Evolutionary conservation across 2,888 invertebrate genomes (phyloP).

Genomic region (Hesperia comma): DNA sequence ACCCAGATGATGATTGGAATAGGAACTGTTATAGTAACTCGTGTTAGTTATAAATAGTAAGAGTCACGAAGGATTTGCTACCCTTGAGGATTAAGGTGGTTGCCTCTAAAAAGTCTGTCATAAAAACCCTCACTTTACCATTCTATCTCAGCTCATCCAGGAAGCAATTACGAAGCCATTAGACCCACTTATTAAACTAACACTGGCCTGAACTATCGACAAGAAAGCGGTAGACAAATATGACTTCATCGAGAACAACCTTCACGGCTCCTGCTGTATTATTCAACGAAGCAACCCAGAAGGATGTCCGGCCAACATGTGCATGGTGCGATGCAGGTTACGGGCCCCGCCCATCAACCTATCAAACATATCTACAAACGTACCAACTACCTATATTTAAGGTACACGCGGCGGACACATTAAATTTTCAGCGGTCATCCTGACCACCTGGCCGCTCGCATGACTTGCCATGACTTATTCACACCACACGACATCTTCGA

Average conservation of each 20-base stretch:
- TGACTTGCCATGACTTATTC: conserved; percentile 29
- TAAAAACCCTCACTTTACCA: no score
- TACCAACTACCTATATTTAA: no score
- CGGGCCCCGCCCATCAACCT: conserved; percentile 7
- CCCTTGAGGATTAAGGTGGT: no score
- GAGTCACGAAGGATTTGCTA: no score
- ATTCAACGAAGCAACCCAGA: conserved; percentile 3
- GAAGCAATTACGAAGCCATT: no score
- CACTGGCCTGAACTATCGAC: not conserved
- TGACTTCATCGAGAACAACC: not conserved
- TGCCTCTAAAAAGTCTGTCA: no score
- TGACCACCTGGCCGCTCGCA: conserved; percentile 37
- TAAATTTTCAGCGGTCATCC: conserved; percentile 38
- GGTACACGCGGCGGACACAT: conserved; percentile 19
- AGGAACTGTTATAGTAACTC: no score
- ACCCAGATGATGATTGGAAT: no score
- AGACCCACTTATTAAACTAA: no score
- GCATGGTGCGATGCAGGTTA: conserved; percentile 4
- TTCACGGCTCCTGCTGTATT: not conserved
- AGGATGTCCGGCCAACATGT: conserved; percentile 5
- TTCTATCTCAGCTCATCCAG: no score
- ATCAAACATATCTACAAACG: no score
- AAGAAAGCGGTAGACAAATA: not conserved
- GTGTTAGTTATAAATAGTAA: no score
- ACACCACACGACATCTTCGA: not conserved